phyloP scores from a whole-genome alignment of 2,888 invertebrate species.

The Auanema freiburgensis region DNA sequence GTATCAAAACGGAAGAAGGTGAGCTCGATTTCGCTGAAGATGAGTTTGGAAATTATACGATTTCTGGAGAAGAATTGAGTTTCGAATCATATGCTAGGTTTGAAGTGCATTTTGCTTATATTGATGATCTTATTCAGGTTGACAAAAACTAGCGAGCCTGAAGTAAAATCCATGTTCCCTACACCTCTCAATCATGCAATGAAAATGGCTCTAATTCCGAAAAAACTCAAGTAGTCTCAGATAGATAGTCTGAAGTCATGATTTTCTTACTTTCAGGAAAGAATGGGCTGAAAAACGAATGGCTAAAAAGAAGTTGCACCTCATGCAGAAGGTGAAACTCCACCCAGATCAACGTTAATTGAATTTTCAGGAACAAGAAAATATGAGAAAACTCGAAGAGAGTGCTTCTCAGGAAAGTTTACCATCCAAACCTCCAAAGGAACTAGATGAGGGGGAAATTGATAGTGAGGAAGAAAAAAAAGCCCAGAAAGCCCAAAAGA shows the following conservation, averaged over 20 bases:
- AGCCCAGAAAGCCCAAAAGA: constrained; percentile 11
- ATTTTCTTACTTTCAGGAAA: constrained; percentile 12
- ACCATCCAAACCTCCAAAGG: constrained; percentile 1
- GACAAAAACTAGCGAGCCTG: constrained; percentile 17
- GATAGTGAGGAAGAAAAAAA: constrained; percentile 41
- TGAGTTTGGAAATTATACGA: constrained; percentile 31
- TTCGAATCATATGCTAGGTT: constrained; percentile 48
- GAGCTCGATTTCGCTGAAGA: constrained; percentile 38
- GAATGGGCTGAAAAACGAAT: constrained; percentile 23
- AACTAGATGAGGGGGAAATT: constrained; percentile 44
- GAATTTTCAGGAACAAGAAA: not conserved
- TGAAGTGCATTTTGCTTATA: not conserved
- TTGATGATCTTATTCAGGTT: constrained; percentile 3
- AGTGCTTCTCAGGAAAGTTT: not conserved
- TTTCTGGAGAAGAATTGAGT: constrained; percentile 40
- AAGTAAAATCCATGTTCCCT: constrained; percentile 6
- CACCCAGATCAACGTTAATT: not conserved
- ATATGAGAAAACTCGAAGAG: not conserved
- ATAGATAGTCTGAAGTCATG: not conserved
- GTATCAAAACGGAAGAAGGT: constrained; percentile 28
- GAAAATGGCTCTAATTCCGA: too few relatives aligned
- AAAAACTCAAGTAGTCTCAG: constrained; percentile 4
- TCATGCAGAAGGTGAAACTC: constrained; percentile 16
- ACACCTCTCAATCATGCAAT: too few relatives aligned
- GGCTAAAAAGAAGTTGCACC: constrained; percentile 29